Percentiles rank a stretch among this genome's conserved stretches.
Evolutionary conservation across 2,113 vertebrate species (phyloP).

Genomic region (Onychostruthus taczanowskii): DNA sequence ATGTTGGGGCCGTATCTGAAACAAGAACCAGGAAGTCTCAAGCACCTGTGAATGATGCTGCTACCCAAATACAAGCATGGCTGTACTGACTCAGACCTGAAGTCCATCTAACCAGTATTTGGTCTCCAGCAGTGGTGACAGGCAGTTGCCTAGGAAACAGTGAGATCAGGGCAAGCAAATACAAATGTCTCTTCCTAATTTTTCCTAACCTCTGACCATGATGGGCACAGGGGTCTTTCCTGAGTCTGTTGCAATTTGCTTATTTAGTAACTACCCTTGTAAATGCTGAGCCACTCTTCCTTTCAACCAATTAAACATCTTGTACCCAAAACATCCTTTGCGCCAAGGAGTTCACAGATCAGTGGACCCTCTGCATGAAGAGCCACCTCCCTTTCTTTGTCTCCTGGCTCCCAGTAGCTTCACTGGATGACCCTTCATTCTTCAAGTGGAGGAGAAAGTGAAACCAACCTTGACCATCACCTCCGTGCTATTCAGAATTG

Average conservation of each 20-base stretch:
- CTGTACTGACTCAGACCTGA: background rate
- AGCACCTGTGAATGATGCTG: background rate
- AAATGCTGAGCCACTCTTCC: background rate
- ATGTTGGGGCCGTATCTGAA: background rate
- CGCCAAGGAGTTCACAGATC: background rate
- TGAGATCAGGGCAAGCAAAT: background rate
- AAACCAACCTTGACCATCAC: background rate
- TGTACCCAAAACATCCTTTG: background rate
- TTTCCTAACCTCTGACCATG: background rate
- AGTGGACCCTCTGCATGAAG: background rate
- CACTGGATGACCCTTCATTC: background rate
- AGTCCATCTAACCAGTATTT: background rate
- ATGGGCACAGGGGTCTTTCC: background rate
- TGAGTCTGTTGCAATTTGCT: background rate
- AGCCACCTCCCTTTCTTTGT: background rate
- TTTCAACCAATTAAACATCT: background rate
- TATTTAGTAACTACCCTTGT: background rate
- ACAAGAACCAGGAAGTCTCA: background rate
- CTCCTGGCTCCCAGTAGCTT: background rate
- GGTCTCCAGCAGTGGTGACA: background rate
- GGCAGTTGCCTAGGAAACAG: slow-evolving; percentile 4
- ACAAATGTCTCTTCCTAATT: background rate
- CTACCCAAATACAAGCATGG: background rate
- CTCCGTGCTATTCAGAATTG: background rate
- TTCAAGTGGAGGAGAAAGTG: background rate